Base-by-base conservation (phyloP, 2,113 vertebrate genomes). In the Psophia crepitans region DNA sequence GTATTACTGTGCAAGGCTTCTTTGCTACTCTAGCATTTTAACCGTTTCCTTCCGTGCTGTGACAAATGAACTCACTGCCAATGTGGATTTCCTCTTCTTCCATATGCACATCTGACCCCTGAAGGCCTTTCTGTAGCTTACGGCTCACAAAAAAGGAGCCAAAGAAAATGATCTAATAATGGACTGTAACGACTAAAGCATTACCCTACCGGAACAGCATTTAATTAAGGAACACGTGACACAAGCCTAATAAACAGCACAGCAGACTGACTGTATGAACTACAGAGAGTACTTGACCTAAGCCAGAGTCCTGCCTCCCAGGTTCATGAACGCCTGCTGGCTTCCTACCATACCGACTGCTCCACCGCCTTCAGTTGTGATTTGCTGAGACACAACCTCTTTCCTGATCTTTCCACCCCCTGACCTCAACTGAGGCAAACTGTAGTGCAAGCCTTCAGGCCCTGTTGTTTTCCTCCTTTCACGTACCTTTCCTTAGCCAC, bases 381-480 rank as follows among this genome's bases (percentile, higher is more conserved):
- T 13, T 26, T 0, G 0, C 21, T 16, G 11, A 35, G 19, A 33
- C 23, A 37, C 12, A 56, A 3, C 9, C 5, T 3, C 11, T 2
- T 48, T 28, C 26, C 27, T 15, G 9, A 8, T 28, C 71, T 33
- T 69, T 43, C 27, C 30, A 53, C 21, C 20, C 22, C 3, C 13
- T 24, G 4, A 66, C 22, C 12, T 39, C 21, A 56, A 18, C 6
- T 3, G 32, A 75, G 60, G 12, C 16, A 70, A 69, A 3, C 2
- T 4, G 11, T 5, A 69, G 7, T 12, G 9, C 2, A 23, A 32
- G 5, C 33, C 54, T 79, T 33, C 43, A 26, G 56, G 19, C n/a
- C 12, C 33, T 18, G 20, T 0, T 13, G 15, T 48, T 57, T 79
- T 10, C 46, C 19, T 14, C 11, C 33, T 43, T 78, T 37, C 15